Evolutionary conservation across 2,113 vertebrate species (phyloP).

Genomic region (Elaphurus davidianus): DNA sequence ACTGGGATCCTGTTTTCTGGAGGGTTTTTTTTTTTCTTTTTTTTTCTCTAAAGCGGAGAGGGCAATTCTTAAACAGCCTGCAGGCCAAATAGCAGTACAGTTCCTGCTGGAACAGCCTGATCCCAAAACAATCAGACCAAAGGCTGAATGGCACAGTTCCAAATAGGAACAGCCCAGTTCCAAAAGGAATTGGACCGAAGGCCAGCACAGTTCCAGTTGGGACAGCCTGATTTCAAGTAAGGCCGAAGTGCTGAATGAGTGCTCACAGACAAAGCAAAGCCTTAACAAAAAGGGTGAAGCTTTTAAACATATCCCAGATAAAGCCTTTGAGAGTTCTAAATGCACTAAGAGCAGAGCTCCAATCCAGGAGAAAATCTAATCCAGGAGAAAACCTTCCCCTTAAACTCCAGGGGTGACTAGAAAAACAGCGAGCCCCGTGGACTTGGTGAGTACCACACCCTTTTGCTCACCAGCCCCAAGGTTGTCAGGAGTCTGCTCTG

Average conservation of each 20-base stretch:
- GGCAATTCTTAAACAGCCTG: not conserved
- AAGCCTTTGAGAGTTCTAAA: not conserved
- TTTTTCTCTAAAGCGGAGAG: not conserved
- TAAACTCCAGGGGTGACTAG: not conserved
- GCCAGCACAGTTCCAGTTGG: not conserved
- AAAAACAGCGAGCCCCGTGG: not conserved
- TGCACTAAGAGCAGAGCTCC: not conserved
- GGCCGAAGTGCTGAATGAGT: not conserved
- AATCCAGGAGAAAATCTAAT: not conserved
- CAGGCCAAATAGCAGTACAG: not conserved
- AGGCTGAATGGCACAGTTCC: not conserved
- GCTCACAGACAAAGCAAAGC: not conserved
- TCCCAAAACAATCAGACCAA: not conserved
- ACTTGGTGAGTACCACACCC: not conserved
- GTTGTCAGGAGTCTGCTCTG: not conserved
- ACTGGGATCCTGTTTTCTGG: not conserved
- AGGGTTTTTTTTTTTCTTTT: not conserved
- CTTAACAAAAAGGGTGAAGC: not conserved
- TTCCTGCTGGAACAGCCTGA: not conserved
- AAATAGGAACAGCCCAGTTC: not conserved
- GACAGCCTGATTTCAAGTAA: not conserved
- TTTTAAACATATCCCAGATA: not conserved
- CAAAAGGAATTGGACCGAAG: not conserved
- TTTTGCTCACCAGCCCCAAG: not conserved
- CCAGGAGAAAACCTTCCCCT: not conserved